phyloP scores from a whole-genome alignment of 2,797 vertebrate genomes.

The Chrysocyon brachyurus region DNA sequence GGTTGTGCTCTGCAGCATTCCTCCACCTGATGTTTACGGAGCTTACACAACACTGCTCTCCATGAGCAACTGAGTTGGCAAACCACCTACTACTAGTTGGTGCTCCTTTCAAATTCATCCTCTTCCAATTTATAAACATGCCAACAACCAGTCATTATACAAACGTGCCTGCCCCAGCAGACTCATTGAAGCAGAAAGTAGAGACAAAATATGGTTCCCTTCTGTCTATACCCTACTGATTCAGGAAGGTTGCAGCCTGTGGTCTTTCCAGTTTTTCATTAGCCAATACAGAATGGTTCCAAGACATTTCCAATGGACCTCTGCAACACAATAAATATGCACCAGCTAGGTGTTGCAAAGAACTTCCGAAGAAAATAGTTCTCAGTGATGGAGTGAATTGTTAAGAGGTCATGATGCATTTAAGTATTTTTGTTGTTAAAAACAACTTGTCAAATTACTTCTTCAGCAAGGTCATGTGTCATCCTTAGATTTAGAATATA shows the following conservation, averaged over 20 bases:
- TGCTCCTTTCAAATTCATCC: background rate
- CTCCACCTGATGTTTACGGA: background rate
- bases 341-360: background rate
- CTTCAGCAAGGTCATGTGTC: background rate
- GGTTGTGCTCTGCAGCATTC: background rate
- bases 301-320: background rate
- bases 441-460: conserved; percentile 20
- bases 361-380: background rate
- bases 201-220: background rate
- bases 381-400: background rate
- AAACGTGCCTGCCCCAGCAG: background rate
- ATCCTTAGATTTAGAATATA: background rate
- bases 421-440: conserved; percentile 44
- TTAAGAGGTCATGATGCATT: background rate
- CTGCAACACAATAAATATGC: background rate
- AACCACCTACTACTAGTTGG: background rate
- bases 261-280: background rate
- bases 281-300: background rate
- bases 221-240: background rate
- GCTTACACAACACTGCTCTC: background rate
- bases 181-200: background rate
- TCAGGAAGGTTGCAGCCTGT: background rate
- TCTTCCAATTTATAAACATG: background rate
- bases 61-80: background rate
- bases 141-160: background rate